Conservation (phyloP, 2,888 invertebrate genomes). For the Actias luna region DNA sequence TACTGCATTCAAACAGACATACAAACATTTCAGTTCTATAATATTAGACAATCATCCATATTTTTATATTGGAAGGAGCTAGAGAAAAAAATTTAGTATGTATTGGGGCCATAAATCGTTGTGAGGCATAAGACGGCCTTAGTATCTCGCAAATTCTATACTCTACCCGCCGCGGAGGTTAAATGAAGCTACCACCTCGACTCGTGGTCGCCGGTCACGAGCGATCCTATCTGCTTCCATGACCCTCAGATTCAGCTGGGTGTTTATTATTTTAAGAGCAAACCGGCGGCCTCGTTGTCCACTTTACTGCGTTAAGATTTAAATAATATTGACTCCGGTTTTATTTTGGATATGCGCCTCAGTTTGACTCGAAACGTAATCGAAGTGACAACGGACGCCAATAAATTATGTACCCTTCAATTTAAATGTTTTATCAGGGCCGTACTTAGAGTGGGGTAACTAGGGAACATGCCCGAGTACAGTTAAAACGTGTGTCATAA, state of each 20-base stretch:
- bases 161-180: not conserved
- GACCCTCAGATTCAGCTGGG: slow-evolving; percentile 33
- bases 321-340: not conserved
- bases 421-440: too few relatives aligned
- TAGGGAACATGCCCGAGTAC: too few relatives aligned
- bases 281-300: not conserved
- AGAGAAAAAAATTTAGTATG: too few relatives aligned
- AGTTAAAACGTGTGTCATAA: too few relatives aligned
- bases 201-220: slow-evolving; percentile 66
- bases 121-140: too few relatives aligned
- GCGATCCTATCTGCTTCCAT: slow-evolving; percentile 58
- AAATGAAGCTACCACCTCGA: slow-evolving; percentile 23
- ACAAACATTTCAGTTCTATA: too few relatives aligned
- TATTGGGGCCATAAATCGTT: too few relatives aligned
- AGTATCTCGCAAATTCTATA: slow-evolving; percentile 5
- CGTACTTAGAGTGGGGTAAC: too few relatives aligned
- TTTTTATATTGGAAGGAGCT: too few relatives aligned
- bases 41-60: too few relatives aligned
- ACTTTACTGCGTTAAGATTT: not conserved
- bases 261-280: slow-evolving; percentile 1
- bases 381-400: not conserved
- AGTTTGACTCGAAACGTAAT: not conserved
- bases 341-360: not conserved
- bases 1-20: too few relatives aligned
- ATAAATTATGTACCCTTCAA: not conserved